phyloP scores from a whole-genome alignment of 2,797 vertebrate genomes.

The Cheirogaleus major region DNA sequence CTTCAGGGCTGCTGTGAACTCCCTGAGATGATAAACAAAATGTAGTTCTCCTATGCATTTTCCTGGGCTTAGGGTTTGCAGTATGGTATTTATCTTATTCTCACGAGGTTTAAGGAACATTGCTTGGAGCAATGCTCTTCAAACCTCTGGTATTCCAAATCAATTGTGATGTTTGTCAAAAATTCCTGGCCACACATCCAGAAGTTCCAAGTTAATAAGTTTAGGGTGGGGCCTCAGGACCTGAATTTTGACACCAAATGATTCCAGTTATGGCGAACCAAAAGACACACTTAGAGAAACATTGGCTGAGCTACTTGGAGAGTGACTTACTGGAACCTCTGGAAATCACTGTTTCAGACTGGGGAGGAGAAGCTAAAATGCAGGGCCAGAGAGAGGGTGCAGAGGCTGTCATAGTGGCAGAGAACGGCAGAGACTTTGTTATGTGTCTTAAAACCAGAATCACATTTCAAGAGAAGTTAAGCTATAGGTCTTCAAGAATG shows the following conservation, averaged over 20 bases:
- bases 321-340: neutral
- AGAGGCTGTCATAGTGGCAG: neutral
- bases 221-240: neutral
- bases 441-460: constrained; percentile 6
- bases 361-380: neutral
- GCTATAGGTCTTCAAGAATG: neutral
- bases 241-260: neutral
- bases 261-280: neutral
- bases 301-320: neutral
- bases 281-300: neutral
- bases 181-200: neutral
- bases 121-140: neutral
- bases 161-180: neutral
- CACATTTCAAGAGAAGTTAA: neutral
- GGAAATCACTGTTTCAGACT: neutral
- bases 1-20: neutral
- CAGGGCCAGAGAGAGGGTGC: neutral
- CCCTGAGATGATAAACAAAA: neutral
- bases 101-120: neutral
- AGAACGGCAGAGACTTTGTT: neutral
- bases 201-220: constrained; percentile 5
- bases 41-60: neutral
- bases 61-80: neutral
- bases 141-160: neutral
- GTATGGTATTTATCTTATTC: neutral